Evolutionary conservation across 2,113 vertebrate genomes (phyloP).

Genomic region (Phasianus colchicus): DNA sequence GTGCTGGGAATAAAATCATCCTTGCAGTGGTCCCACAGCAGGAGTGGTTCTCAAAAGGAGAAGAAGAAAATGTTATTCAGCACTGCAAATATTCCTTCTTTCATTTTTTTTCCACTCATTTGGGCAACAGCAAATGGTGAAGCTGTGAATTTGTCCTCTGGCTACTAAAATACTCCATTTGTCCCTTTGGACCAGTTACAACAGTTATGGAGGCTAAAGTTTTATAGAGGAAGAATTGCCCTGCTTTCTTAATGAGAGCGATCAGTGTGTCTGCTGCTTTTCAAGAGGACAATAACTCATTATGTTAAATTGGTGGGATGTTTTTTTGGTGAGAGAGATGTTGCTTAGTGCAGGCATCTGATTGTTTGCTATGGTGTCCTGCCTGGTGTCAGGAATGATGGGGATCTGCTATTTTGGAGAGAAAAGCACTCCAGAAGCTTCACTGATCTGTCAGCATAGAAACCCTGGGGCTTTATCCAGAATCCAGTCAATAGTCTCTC

Average conservation of each 20-base stretch:
- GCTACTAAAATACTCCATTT: neutral
- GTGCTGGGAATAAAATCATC: neutral
- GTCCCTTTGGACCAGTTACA: slow-evolving; percentile 25
- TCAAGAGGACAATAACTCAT: slow-evolving; percentile 41
- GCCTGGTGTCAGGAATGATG: slow-evolving; percentile 22
- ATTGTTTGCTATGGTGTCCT: slow-evolving; percentile 2
- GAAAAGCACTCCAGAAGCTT: neutral
- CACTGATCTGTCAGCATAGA: neutral
- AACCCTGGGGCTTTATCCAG: neutral
- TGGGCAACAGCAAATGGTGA: neutral
- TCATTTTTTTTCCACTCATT: neutral
- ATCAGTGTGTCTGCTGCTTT: slow-evolving; percentile 17
- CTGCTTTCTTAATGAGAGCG: neutral
- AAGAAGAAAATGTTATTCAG: neutral
- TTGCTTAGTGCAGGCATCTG: neutral
- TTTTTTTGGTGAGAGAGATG: neutral
- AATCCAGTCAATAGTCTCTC: neutral
- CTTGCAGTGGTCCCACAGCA: neutral
- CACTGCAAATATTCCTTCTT: neutral
- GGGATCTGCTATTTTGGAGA: neutral
- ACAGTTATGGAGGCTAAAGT: neutral
- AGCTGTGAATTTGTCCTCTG: slow-evolving; percentile 36
- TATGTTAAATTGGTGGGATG: neutral
- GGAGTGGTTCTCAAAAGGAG: neutral
- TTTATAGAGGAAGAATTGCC: slow-evolving; percentile 36